Percentiles rank a stretch among this genome's conserved stretches.
These are phyloP conservation scores for Torymus texanus DNA, from an alignment of 2,888 invertebrate species.

Conservation along the genomic window DNA sequence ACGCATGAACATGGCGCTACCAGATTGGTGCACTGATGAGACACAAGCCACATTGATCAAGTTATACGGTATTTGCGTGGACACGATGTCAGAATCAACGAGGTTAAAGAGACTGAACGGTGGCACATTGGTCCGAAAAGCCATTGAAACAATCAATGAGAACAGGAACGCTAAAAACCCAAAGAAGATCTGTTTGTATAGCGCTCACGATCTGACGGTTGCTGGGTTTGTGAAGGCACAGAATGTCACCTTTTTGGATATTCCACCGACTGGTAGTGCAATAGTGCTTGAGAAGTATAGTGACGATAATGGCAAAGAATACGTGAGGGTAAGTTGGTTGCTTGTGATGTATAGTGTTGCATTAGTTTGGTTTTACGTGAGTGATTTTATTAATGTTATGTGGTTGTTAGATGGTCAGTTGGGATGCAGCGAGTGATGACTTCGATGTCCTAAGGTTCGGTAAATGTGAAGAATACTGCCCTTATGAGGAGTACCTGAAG, in stretches of 20 bases:
- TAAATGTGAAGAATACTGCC: constrained; percentile 27
- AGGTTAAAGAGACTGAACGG: constrained; percentile 40
- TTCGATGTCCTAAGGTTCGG: neutral
- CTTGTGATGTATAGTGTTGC: too few relatives aligned
- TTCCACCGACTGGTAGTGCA: constrained; percentile 22
- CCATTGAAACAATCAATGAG: constrained; percentile 21
- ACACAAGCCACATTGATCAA: neutral
- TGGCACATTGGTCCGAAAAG: constrained; percentile 16
- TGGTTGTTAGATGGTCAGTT: constrained; percentile 10
- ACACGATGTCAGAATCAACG: neutral
- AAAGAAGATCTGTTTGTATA: constrained; percentile 44
- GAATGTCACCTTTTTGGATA: neutral
- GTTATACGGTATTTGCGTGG: neutral
- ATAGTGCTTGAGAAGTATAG: constrained; percentile 36
- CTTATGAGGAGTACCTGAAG: neutral
- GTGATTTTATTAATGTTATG: neutral
- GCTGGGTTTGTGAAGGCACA: constrained; percentile 17
- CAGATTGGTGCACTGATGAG: constrained; percentile 28
- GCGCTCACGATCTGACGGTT: constrained; percentile 34
- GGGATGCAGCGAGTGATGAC: constrained; percentile 1
- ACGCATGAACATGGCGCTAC: constrained; percentile 19
- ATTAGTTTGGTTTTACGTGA: too few relatives aligned
- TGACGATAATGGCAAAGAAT: neutral
- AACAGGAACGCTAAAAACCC: neutral
- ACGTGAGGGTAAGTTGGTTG: constrained; percentile 21